Evolutionary conservation across 1,140 invertebrate species (phyloP), one percentile per base, ranked within the genome.

Genomic region (Orussus abietinus): DNA sequence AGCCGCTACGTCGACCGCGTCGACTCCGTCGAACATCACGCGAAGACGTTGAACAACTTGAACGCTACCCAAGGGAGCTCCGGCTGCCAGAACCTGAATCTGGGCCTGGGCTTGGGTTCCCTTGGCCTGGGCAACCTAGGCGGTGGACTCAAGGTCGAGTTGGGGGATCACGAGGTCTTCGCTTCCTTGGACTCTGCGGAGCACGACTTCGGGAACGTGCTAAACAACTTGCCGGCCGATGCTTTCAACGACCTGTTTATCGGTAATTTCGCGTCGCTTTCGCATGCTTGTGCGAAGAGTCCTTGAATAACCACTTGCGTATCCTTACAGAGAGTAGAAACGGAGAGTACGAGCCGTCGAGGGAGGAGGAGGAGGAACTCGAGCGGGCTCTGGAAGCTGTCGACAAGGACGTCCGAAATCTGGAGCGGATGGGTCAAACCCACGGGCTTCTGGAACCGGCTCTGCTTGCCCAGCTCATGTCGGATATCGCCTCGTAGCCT

Each of bases 231-330:
- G 57, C 88, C 90, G 39, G 85, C 90, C 50, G 90, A 93, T 75
- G 90, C 90, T 57, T 92, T 96, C 66, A 90, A 85, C 63, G 90
- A 94, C 64, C 80, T 94, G 41, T 92, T 94, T 69, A 81, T 80
- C 54, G 81, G 83, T 85, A 77, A 72, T 49, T 48, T 49, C 48
- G 60, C n/a, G n/a, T n/a, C n/a, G n/a, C n/a, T n/a, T n/a, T n/a
- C n/a, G n/a, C n/a, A n/a, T n/a, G n/a, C n/a, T n/a, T n/a, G n/a
- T n/a, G n/a, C n/a, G n/a, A n/a, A n/a, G n/a, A n/a, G n/a, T n/a
- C n/a, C n/a, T n/a, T n/a, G n/a, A n/a, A n/a, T n/a, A n/a, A n/a
- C n/a, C n/a, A n/a, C n/a, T n/a, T n/a, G n/a, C n/a, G n/a, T n/a
- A n/a, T 38, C 18, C 33, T 69, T 69, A 1, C 52, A 84, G 83